Percentiles rank a stretch among this genome's conserved stretches.
Evolutionary conservation across 2,797 vertebrate species (phyloP).

Genomic region (Clarias laeviceps): DNA sequence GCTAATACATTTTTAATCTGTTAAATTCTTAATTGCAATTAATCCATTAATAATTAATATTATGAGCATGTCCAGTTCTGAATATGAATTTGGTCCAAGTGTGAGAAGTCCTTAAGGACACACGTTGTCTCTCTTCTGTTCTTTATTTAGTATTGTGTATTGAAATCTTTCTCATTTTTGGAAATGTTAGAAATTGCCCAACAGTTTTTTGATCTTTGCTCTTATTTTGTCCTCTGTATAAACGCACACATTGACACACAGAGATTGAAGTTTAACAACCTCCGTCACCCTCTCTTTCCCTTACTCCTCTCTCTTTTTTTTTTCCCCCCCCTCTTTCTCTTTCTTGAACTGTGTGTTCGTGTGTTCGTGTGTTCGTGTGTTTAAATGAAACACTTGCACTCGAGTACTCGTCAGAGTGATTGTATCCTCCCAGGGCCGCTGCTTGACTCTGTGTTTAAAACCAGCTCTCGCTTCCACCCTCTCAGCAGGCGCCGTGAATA

Average conservation of each 20-base stretch:
- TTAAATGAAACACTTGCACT: not conserved
- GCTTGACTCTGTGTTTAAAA: not conserved
- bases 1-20: too few relatives aligned
- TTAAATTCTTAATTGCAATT: too few relatives aligned
- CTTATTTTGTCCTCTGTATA: not conserved
- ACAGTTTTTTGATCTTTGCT: constrained; percentile 12
- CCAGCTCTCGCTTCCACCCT: not conserved
- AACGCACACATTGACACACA: too few relatives aligned
- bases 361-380: not conserved
- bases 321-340: not conserved
- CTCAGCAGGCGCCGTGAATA: not conserved
- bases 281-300: not conserved
- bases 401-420: not conserved
- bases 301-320: not conserved
- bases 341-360: not conserved
- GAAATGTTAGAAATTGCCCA: not conserved
- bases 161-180: not conserved
- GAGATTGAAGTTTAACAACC: not conserved
- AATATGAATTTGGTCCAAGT: not conserved
- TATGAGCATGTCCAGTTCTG: too few relatives aligned
- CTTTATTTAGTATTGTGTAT: not conserved
- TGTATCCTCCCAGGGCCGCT: not conserved
- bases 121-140: not conserved
- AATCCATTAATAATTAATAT: too few relatives aligned
- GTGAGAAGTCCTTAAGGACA: not conserved